Conservation (phyloP, 1,140 invertebrate species). For the Mactra quadrangularis region DNA sequence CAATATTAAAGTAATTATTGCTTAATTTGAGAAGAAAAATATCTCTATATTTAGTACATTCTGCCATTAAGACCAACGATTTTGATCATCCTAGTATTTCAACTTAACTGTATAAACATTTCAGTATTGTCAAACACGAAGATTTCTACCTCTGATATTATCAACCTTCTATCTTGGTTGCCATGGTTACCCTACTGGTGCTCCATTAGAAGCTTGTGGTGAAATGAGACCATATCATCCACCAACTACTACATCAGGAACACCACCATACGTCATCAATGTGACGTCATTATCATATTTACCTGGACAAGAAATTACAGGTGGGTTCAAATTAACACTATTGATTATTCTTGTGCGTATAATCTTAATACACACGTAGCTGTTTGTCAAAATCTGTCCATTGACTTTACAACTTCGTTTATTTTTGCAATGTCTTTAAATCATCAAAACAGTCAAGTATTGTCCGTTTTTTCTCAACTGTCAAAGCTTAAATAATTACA, state of each 20-base stretch:
- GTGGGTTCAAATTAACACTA: not conserved
- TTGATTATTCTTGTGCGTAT: not conserved
- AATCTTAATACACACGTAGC: not conserved
- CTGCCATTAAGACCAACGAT: no score
- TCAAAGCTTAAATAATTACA: no score
- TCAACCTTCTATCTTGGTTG: no score
- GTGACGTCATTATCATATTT: not conserved
- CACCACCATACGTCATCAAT: constrained; percentile 29
- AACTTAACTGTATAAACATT: no score
- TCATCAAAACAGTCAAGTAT: no score
- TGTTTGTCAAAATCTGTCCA: not conserved
- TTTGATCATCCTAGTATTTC: no score
- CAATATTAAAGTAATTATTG: no score
- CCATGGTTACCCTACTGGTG: constrained; percentile 23
- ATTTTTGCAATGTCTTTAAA: not conserved
- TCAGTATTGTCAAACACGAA: no score
- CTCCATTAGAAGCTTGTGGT: constrained; percentile 26
- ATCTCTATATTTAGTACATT: no score
- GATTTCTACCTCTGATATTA: no score
- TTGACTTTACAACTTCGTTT: not conserved
- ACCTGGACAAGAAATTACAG: constrained; percentile 37
- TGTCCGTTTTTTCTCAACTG: no score
- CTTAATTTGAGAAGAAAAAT: no score
- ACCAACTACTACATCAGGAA: constrained; percentile 42
- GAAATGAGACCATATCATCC: constrained; percentile 47